These are phyloP conservation scores for Rhynchomys soricoides DNA, from an alignment of 2,113 vertebrate species.

Conservation along the genomic window DNA sequence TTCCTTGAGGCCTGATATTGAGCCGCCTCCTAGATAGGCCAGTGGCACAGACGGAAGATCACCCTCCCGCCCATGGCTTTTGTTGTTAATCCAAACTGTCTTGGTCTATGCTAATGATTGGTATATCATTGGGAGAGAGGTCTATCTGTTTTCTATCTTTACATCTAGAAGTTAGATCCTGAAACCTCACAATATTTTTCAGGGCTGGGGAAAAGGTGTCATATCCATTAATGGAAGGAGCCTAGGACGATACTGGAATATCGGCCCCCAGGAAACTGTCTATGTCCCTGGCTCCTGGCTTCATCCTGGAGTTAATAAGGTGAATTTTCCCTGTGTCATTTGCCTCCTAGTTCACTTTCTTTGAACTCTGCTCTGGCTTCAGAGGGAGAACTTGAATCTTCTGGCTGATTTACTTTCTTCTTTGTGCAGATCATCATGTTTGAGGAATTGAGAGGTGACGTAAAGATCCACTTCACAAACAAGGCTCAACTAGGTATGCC, in stretches of 20 bases:
- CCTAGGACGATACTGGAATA: conserved; percentile 93
- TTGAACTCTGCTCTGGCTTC: background rate
- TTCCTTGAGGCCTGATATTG: background rate
- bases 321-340: conserved; percentile 64
- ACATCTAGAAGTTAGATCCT: background rate
- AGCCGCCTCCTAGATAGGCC: no score
- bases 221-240: conserved; percentile 94
- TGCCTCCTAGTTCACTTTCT: background rate
- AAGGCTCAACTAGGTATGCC: conserved; percentile 88
- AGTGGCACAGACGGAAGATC: no score
- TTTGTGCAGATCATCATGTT: conserved; percentile 90
- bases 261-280: conserved; percentile 93
- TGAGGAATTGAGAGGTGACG: conserved; percentile 89
- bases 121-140: background rate
- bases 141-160: background rate
- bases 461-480: conserved; percentile 88
- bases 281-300: conserved; percentile 94
- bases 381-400: background rate
- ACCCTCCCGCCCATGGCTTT: rapidly evolving
- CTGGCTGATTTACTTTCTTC: background rate
- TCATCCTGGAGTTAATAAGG: conserved; percentile 91
- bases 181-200: background rate
- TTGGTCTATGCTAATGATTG: background rate
- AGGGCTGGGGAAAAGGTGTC: conserved; percentile 95
- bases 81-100: background rate